Conservation (phyloP, 2,113 vertebrate species). For the Lamprologus ornatipinnis region DNA sequence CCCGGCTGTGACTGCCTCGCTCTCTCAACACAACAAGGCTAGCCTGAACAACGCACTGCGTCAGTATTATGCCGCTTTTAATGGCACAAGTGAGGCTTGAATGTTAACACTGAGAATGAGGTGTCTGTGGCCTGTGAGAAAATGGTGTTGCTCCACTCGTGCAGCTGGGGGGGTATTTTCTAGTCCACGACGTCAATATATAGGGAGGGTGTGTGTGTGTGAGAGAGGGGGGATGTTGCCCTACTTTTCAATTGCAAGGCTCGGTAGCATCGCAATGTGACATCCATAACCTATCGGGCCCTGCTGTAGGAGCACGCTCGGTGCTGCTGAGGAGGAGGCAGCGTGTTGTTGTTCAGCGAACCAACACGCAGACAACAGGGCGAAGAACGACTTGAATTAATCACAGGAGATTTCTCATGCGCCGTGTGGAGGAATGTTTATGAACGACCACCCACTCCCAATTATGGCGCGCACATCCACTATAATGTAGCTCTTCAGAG, state of each 20-base stretch:
- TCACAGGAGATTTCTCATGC: background rate
- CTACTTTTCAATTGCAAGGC: constrained; percentile 59
- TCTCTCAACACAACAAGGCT: background rate
- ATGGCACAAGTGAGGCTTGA: background rate
- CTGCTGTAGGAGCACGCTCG: constrained; percentile 33
- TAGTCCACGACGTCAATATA: constrained; percentile 47
- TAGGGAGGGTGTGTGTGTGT: background rate
- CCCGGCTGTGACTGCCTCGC: background rate
- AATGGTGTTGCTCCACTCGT: background rate
- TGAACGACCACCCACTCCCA: background rate
- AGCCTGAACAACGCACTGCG: constrained; percentile 55
- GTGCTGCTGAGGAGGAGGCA: background rate
- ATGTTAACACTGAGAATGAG: background rate
- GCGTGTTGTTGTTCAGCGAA: constrained; percentile 18
- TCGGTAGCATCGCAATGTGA: constrained; percentile 65
- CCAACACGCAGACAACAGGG: background rate
- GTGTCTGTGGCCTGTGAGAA: background rate
- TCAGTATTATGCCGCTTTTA: constrained; percentile 24
- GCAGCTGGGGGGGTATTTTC: constrained; percentile 24
- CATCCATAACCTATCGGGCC: constrained; percentile 60
- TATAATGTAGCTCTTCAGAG: background rate
- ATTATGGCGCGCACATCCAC: background rate
- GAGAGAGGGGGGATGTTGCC: constrained; percentile 41
- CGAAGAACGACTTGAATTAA: background rate
- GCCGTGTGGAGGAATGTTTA: constrained; percentile 35